Base-by-base conservation (phyloP, 2,888 invertebrate species). In the Hanleya hanleyi region DNA sequence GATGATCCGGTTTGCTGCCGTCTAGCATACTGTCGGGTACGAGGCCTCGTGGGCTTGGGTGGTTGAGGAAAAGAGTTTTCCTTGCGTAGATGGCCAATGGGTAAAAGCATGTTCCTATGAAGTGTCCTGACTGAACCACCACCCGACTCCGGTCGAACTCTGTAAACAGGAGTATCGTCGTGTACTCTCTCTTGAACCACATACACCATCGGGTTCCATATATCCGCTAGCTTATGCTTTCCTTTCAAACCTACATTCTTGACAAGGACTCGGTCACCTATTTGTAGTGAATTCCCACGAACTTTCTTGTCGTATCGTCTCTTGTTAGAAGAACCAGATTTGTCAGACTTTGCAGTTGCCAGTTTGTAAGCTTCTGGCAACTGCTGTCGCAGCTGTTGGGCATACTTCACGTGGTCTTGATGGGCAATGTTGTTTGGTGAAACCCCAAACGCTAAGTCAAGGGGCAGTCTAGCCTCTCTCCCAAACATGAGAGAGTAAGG, bases 401-500 rank as follows among this genome's bases (percentile, higher is more conserved):
- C 57, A 57, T 57, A 57, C n/a, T 57, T 18, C 29, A 22, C 9
- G 29, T 57, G 57, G 22, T 57, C 57, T 57, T 18, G 22, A 57
- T 29, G 22, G 22, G 57, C n/a, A 12, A 29, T 26, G 29, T 29
- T 29, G 29, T 29, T 57, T 15, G 29, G 37, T 32, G 47, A n/a
- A 7, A 64, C 57, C 7, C 68, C 61, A 29, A 47, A 65, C 29
- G 61, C 47, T 0, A 35, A 47, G 57, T 73, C 75, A 0, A 76
- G 38, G 0, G 73, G 36, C 18, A 76, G 57, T 35, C 51, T 50
- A 6, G 57, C 57, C 57, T 73, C 62, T 57, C 70, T 36, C 7
- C 74, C 74, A 71, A 72, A 75, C 77, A 75, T 77, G 5, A 75
- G 38, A 37, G 12, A 50, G n/a, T 65, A 74, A 6, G 73, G 75